Evolutionary conservation across 1,140 invertebrate genomes (phyloP), one percentile per base, ranked within the genome.

Genomic region (Lethrus apterus): DNA sequence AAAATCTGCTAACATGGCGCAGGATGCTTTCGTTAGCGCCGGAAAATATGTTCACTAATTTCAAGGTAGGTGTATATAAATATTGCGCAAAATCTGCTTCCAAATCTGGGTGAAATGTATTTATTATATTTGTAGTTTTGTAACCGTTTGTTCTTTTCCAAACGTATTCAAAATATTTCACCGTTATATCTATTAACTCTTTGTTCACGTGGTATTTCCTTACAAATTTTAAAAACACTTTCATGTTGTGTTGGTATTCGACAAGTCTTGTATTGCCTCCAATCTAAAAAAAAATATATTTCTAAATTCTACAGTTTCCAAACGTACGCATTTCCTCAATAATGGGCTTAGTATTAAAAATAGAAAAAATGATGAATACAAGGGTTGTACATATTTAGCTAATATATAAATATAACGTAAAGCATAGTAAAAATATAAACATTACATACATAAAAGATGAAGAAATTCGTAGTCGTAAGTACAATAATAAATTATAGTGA

Each of bases 121-220:
- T 63, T 34, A 70, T 52, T 52, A 69, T 69, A 24, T 67, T 65
- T 56, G 66, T 57, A 47, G 68, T 67, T 55, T 65, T 68, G 66
- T 65, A 69, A 36, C 68, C 69, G 3, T 67, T 65, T n/a, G 67
- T 70, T 52, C 65, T 60, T 52, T 70, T 69, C 69, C 69, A 70
- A 46, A 68, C 64, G 48, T 70, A 69, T 53, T 67, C 66, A 65
- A 65, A 70, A 42, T 67, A 67, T n/a, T 67, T 65, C 1, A 67
- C 58, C 0, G 68, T 45, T 10, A 50, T 58, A 43, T 59, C 63
- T 48, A 67, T 67, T 5, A 70, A 43, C n/a, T 48, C n/a, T 21
- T 64, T 61, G 2, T 63, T 60, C 7, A 69, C 57, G 18, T 63
- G 66, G 51, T 71, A 67, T 50, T 62, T 60, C n/a, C 62, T 65